Evolutionary conservation across 92 coral and sea anemone genomes (phyloP), one percentile per base, ranked within the genome.

Genomic region (Diadumene lineata): DNA sequence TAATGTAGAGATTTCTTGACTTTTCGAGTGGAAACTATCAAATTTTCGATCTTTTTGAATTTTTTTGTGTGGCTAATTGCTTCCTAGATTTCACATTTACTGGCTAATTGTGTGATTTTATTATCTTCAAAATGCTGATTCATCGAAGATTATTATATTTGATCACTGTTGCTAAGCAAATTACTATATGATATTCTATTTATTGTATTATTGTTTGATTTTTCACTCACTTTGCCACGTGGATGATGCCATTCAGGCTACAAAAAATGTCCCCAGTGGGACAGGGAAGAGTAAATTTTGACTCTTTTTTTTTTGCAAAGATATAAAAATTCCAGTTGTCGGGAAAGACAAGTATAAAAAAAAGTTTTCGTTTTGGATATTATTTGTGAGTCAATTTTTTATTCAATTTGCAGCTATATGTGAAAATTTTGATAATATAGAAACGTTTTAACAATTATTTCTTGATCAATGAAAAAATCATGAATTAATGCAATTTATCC

Each of bases 111-210:
- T 53, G 60, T 53, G n/a, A 13, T 3, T 15, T 53, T 15, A 53
- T 53, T 53, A 6, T 3, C n/a, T 4, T 53, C n/a, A 58, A 22
- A 58, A 25, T 22, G 18, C 24, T 53, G 10, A 3, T 53, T 13
- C 19, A 53, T 3, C 7, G 30, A 58, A 58, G 29, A 1, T 8
- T 4, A 22, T 26, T 58, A 2, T 26, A 32, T 10, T 58, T 26
- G 7, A 58, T 15, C 17, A 3, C 21, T 22, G 68, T 62, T 62
- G 68, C 68, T 21, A 2, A 28, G 68, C 68, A 62, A 62, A 62
- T 62, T 43, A 62, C 68, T 21, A 62, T 28, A 30, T 26, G 1
- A 62, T 62, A 28, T 58, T 2, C 1, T 9, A 9, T 61, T 66
- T 34, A 58, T 10, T 22, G 11, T 58, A 23, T 22, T 10, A 10